phyloP scores from a whole-genome alignment of 2,888 invertebrate species.

The Drosophila ezoana region DNA sequence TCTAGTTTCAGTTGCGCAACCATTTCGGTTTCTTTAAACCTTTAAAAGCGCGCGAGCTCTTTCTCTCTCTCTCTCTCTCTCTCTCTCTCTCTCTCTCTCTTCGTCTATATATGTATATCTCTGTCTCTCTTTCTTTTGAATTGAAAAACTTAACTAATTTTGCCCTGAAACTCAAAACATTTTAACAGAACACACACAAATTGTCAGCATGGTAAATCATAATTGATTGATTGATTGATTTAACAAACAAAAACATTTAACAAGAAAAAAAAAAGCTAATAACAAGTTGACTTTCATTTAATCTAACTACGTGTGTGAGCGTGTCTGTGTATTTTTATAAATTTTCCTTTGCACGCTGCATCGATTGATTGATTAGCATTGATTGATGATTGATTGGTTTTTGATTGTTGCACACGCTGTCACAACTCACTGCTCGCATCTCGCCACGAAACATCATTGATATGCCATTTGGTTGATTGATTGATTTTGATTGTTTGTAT shows the following conservation, averaged over 20 bases:
- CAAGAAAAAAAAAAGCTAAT: not conserved
- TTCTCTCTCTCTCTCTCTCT: conserved; percentile 15
- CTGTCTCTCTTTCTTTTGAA: conserved; percentile 16
- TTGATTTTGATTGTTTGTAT: conserved; percentile 46
- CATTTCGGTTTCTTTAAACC: conserved; percentile 12
- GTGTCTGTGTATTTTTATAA: conserved; percentile 6
- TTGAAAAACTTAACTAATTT: conserved; percentile 31
- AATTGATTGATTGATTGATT: conserved; percentile 59
- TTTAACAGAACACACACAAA: conserved; percentile 60
- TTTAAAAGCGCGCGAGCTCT: conserved; percentile 12
- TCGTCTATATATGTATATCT: conserved; percentile 22
- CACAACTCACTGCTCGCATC: conserved; percentile 46
- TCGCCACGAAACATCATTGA: conserved; percentile 36
- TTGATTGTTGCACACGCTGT: conserved; percentile 50
- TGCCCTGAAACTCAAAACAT: conserved; percentile 18
- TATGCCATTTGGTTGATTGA: conserved; percentile 60
- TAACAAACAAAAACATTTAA: conserved; percentile 21
- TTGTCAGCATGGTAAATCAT: conserved; percentile 76
- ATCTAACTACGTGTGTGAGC: conserved; percentile 21
- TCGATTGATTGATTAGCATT: conserved; percentile 52
- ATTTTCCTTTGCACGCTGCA: conserved; percentile 52
- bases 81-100: conserved; percentile 15
- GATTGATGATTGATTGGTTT: conserved; percentile 47
- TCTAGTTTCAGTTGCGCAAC: conserved; percentile 17
- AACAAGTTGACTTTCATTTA: too few species aligned